Conservation (phyloP, 2,888 invertebrate genomes). For the Pseudococcus viburni region DNA sequence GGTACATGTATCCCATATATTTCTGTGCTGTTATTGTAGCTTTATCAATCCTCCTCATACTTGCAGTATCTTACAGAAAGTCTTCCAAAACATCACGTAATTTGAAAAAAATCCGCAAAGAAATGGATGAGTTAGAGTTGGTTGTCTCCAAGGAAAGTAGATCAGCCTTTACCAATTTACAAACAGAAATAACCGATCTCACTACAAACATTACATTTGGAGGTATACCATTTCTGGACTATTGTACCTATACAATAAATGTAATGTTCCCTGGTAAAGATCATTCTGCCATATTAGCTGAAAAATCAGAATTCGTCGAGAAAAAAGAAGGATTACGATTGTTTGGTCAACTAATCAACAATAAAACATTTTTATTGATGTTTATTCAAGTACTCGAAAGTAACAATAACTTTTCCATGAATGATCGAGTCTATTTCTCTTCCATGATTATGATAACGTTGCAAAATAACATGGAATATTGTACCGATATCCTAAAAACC, state of each 20-base stretch:
- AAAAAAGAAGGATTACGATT: constrained; percentile 94
- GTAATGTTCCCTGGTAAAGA: constrained; percentile 98
- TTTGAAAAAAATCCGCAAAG: constrained; percentile 98
- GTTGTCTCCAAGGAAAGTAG: constrained; percentile 98
- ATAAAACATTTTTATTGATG: constrained; percentile 96
- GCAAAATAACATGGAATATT: constrained; percentile 99
- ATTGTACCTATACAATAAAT: constrained; percentile 97
- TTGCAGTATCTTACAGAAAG: background rate
- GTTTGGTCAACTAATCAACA: constrained; percentile 96
- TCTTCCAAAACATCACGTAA: constrained; percentile 72
- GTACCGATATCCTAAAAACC: constrained; percentile 98
- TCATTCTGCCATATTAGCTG: constrained; percentile 95
- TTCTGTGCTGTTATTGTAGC: background rate
- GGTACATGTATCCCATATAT: constrained; percentile 76
- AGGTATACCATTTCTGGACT: constrained; percentile 98
- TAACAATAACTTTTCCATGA: constrained; percentile 94
- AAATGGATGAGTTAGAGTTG: constrained; percentile 97
- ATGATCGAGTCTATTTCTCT: constrained; percentile 96
- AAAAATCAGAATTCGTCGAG: constrained; percentile 87
- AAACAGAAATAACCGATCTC: constrained; percentile 97
- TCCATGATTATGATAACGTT: constrained; percentile 98
- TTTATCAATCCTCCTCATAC: background rate
- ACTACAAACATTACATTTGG: constrained; percentile 93
- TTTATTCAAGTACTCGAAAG: constrained; percentile 98
- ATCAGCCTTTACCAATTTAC: constrained; percentile 96